Base-by-base conservation (phyloP, 2,888 invertebrate species). In the Mesorhabditis belari region DNA sequence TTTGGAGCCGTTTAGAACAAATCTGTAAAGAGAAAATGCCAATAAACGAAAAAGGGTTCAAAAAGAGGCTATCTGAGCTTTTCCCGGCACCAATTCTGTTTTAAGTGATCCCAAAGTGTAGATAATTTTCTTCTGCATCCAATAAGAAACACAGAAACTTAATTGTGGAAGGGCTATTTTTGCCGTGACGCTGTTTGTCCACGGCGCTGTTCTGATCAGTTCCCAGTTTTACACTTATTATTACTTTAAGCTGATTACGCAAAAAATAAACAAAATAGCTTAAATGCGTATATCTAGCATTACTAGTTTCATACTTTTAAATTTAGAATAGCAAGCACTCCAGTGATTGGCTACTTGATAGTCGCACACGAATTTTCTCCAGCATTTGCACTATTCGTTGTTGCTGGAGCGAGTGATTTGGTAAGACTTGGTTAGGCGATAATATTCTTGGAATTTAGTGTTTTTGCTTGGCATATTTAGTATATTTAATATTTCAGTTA, bases 351-450 rank as follows among this genome's bases (percentile, higher is more conserved):
- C 25, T 90, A 91, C 83, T 86, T 92, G 52, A 91, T 98, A 71
- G 81, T 94, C 19, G 87, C 89, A 74, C 88, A 88, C 26, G 85
- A 90, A 70, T 95, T 89, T 82, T 70, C 83, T 63, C 83, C 88
- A 68, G 94, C 95, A 0, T 85, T 93, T 68, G 88, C 88, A 56
- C 82, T 96, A 59, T 86, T 96, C 77, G 86, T 88, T 27, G 84
- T 90, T 76, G 95, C 95, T 68, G 94, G 93, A 66, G 81, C 93
- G 2, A 90, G 92, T 52, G 96, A 96, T 85, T 82, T 93, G 85
- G 92, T 92, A 85, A 84, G 85, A 61, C n/a, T 35, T 24, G 4
- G 25, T 21, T 56, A 53, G 49, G 21, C 25, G 26, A 2, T 5
- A 17, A 3, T 28, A 24, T 26, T 49, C 23, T 4, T 50, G 28